A percentile compares a stretch with the other conserved stretches of the same genome.
These are phyloP conservation scores for Kryptolebias ocellatus DNA, from an alignment of 2,797 vertebrate genomes.

Conservation along the genomic window DNA sequence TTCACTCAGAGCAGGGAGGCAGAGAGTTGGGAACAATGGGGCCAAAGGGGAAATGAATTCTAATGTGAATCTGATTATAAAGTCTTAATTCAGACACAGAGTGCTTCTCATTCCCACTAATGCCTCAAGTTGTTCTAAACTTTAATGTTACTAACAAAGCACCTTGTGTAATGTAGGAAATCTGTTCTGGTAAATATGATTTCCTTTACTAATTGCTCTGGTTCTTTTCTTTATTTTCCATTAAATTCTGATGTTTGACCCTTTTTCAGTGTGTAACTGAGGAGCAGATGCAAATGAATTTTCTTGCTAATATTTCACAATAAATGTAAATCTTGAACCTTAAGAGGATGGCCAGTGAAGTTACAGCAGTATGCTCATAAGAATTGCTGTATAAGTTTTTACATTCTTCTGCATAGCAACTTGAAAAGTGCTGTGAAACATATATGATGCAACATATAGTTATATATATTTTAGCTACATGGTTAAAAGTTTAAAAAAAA, in stretches of 20 bases:
- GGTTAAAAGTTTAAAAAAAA: no score
- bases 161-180: background rate
- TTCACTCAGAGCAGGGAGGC: conserved; percentile 48
- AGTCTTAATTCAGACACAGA: conserved; percentile 72
- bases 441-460: no score
- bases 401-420: no score
- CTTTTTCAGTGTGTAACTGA: no score
- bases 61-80: conserved; percentile 70
- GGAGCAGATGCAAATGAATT: background rate
- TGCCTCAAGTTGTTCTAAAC: background rate
- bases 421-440: no score
- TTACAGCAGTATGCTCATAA: no score
- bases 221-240: background rate
- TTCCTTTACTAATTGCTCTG: background rate
- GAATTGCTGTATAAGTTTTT: no score
- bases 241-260: background rate
- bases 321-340: background rate
- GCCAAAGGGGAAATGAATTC: conserved; percentile 49
- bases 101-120: background rate
- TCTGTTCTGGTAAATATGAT: background rate
- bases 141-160: background rate
- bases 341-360: no score
- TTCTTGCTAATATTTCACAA: background rate
- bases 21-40: conserved; percentile 34
- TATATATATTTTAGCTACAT: no score